Base-by-base conservation (phyloP, 1,140 invertebrate genomes). In the Zaprionus ornatus region DNA sequence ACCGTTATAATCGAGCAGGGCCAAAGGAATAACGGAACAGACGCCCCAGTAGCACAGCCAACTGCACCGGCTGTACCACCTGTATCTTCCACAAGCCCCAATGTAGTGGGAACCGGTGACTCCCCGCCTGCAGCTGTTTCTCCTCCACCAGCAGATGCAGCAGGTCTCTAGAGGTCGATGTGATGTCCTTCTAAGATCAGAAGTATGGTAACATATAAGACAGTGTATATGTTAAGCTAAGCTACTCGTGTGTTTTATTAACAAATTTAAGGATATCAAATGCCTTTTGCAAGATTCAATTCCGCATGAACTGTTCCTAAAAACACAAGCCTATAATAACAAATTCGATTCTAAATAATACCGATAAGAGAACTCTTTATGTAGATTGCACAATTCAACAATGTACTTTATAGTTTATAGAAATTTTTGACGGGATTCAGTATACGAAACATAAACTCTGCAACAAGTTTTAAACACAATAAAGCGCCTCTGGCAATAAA, bases 1-100 rank as follows among this genome's bases (percentile, higher is more conserved):
- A 90, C 81, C 4, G 74, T 91, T 21, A 10, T 90, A 4, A 64
- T 90, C n/a, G 23, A 48, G 9, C 73, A 52, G 37, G 40, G 3
- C 6, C 57, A 48, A 19, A 45, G 15, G 17, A 70, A 63, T 45
- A 45, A 45, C 19, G 54, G 42, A 17, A 60, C 42, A 10, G 32
- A 32, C 12, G 32, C 59, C 17, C 10, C 32, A 25, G 4, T 6
- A 3, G 10, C 48, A 3, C 61, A 67, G n/a, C 25, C 27, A 42
- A 12, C 66, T 54, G 4, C 69, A 12, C 25, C 19, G 32, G 35
- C 3, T 4, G n/a, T n/a, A n/a, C 35, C 37, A 37, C 21, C 5
- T 2, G 7, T 40, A 1, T 37, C 72, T 9, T 13, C 4, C 29
- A 48, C 4, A 13, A 17, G 25, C 12, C 4, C 55, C 3, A 23